phyloP scores from a whole-genome alignment of 2,113 vertebrate species.

The Sander vitreus region DNA sequence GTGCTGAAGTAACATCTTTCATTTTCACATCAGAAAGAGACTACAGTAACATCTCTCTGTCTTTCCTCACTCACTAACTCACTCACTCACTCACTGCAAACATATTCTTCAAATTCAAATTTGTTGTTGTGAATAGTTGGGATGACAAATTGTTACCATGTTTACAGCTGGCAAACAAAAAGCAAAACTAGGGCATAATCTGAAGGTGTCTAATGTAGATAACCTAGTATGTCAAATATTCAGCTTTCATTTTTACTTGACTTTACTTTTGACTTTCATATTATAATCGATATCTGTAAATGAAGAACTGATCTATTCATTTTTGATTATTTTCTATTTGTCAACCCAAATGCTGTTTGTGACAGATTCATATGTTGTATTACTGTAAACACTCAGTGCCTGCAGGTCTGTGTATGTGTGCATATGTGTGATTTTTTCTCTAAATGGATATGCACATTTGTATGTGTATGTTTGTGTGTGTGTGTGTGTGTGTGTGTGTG shows the following conservation, averaged over 20 bases:
- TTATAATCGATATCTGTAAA: neutral
- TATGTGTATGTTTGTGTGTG: neutral
- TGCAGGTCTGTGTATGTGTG: neutral
- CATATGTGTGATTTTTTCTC: too few relatives aligned
- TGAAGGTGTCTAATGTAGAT: neutral
- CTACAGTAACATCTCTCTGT: too few relatives aligned
- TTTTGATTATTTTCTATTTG: neutral
- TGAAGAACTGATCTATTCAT: neutral
- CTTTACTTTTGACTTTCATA: neutral
- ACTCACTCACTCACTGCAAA: too few relatives aligned
- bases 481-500: neutral
- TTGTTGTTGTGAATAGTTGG: neutral
- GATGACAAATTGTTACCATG: neutral
- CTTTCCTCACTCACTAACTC: too few relatives aligned
- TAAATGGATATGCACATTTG: neutral
- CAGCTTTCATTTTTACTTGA: neutral
- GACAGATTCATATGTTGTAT: conserved; percentile 1
- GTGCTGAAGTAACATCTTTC: too few relatives aligned
- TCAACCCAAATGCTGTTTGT: neutral
- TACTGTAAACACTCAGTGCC: neutral
- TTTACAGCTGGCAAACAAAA: neutral
- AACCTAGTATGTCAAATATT: neutral
- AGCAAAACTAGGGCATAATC: neutral
- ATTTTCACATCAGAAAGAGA: too few relatives aligned
- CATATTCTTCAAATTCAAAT: too few relatives aligned